Evolutionary conservation across 2,888 invertebrate species (phyloP), one percentile per base, ranked within the genome.

Genomic region (Lissonota sp.): DNA sequence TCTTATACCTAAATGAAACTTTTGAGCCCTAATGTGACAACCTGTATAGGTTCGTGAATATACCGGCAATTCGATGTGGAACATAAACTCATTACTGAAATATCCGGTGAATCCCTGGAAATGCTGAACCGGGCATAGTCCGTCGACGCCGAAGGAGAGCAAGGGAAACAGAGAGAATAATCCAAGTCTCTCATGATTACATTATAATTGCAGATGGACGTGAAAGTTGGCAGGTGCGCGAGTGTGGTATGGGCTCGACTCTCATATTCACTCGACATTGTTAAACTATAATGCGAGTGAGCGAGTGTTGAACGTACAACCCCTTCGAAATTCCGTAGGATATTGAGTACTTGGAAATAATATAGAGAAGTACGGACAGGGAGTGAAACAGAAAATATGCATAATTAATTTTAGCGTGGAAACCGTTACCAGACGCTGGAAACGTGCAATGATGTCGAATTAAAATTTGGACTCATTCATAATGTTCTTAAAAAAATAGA

Each of bases 161-260:
- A 42, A 16, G 42, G 37, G 44, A 26, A 44, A 58, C 6, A 66
- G 69, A 78, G 76, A 76, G 79, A 81, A 84, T 84, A 84, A 83
- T 84, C 78, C 74, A 79, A 83, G 81, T 82, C 82, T 63, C 76
- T 70, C 66, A 62, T 84, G 84, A 84, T 84, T 84, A 84, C 84
- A 84, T 84, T 84, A 84, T 84, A 84, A 84, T 84, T 84, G 84
- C 84, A 84, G 84, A 84, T 84, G 84, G 83, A 79, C 81, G 83
- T 78, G 69, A 76, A 74, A 55, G 75, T 74, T 53, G 12, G 66
- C 42, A 67, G 58, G 58, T 51, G 66, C 26, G 40, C 3, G 58
- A 60, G 5, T 8, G n/a, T 16, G 66, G 49, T 37, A 8, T 6
- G n/a, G 37, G 44, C 12, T 58, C 40, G 46, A 16, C 60, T 14